Evolutionary conservation across 2,888 invertebrate genomes (phyloP), one percentile per base, ranked within the genome.

Genomic region (Plebejus anna): DNA sequence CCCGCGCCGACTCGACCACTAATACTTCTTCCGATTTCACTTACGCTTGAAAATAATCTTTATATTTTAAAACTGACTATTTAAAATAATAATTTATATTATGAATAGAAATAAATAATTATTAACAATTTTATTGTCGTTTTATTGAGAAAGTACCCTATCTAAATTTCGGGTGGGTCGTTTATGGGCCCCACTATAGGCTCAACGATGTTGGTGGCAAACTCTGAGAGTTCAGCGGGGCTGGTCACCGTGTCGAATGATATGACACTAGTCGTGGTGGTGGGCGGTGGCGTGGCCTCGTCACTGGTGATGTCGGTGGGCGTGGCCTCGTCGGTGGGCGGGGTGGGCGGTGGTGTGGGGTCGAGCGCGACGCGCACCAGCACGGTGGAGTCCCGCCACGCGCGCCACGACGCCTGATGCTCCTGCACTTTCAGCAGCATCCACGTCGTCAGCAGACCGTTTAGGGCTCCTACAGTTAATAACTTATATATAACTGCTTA

Each of bases 391-490:
- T 90, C 92, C 51, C 93, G 89, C 93, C 93, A 94, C 80, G 90
- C 85, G 81, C 87, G 91, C 93, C 93, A 94, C 80, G 93, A 90
- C 82, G 86, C 71, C 87, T 92, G 93, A 86, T 94, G 93, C 86
- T 93, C 93, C 82, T 94, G 93, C 80, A 93, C 87, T 88, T 92
- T 94, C 61, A 94, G 88, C 83, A 94, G 89, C 88, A 92, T 90
- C 93, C 93, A 94, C 61, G 93, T 94, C 1, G 93, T 94, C 78
- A 94, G 86, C 79, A 94, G 84, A 0, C 93, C 93, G 85, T 94
- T 94, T 13, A 93, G 83, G 0, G 93, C 93, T 22, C 93, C 93
- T 92, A 82, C 59, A 16, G 11, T 11, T 7, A 36, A 32, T 32
- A 32, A 32, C 32, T 32, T 32, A 32, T 2, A 32, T 32, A 32